Evolutionary conservation across 2,113 vertebrate genomes (phyloP).

Genomic region (Oncorhynchus masou): DNA sequence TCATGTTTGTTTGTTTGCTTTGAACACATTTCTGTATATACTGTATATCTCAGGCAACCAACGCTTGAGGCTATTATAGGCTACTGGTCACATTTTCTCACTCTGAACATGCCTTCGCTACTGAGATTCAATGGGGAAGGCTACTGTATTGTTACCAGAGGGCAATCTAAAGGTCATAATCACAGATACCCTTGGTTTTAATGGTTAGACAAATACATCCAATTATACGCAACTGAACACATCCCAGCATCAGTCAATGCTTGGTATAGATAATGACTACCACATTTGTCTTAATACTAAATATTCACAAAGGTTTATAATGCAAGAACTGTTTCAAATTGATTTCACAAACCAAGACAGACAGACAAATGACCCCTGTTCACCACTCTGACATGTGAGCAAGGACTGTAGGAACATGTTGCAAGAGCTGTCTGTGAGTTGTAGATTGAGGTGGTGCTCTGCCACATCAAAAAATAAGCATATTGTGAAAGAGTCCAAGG

Average conservation of each 20-base stretch:
- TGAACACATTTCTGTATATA: too few species aligned
- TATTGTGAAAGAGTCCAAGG: neutral
- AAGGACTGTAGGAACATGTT: neutral
- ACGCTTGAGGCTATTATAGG: too few species aligned
- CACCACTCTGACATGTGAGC: too few species aligned
- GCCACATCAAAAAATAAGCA: neutral
- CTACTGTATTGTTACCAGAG: neutral
- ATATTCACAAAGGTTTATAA: neutral
- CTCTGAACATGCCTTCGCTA: too few species aligned
- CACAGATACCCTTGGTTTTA: neutral
- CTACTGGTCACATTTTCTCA: neutral
- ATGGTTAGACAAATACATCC: neutral
- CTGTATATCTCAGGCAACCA: too few species aligned
- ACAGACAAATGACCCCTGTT: neutral
- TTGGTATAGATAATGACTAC: too few species aligned
- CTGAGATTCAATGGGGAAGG: neutral
- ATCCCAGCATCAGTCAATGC: neutral
- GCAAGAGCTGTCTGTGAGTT: neutral
- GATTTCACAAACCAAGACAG: neutral
- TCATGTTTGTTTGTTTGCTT: too few species aligned
- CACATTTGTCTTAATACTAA: neutral
- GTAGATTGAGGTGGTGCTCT: neutral
- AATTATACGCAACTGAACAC: neutral
- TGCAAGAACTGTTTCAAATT: neutral
- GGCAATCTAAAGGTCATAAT: neutral